Evolutionary conservation across 2,113 vertebrate genomes (phyloP).

Genomic region (Myrmecobius fasciatus): DNA sequence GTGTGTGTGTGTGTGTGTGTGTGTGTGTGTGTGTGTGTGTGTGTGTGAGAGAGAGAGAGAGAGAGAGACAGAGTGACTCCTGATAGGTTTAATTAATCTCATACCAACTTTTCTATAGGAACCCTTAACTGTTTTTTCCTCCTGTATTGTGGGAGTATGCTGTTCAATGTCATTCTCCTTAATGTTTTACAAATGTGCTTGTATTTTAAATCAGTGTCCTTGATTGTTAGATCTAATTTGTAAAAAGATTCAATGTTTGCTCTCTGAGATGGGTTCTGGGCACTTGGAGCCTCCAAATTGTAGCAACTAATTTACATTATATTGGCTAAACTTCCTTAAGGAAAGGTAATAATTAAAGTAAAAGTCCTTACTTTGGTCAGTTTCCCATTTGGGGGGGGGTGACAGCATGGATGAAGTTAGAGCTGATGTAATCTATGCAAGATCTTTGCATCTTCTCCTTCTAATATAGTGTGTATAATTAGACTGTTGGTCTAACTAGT

Average conservation of each 20-base stretch:
- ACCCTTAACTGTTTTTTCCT: neutral
- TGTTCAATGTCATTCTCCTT: neutral
- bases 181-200: neutral
- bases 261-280: neutral
- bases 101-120: neutral
- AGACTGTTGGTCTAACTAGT: neutral
- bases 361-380: neutral
- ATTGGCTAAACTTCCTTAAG: neutral
- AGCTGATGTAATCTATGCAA: neutral
- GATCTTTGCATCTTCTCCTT: neutral
- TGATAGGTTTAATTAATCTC: neutral
- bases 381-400: neutral
- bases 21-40: no score
- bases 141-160: neutral
- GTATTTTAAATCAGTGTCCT: neutral
- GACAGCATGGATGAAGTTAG: neutral
- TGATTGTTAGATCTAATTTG: neutral
- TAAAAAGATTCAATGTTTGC: neutral
- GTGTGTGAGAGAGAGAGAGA: no score
- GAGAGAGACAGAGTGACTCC: neutral
- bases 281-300: neutral
- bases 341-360: neutral
- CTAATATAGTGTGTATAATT: neutral
- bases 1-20: neutral
- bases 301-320: neutral